Evolutionary conservation across 2,113 vertebrate species (phyloP).

Genomic region (Neomonachus schauinslandi): DNA sequence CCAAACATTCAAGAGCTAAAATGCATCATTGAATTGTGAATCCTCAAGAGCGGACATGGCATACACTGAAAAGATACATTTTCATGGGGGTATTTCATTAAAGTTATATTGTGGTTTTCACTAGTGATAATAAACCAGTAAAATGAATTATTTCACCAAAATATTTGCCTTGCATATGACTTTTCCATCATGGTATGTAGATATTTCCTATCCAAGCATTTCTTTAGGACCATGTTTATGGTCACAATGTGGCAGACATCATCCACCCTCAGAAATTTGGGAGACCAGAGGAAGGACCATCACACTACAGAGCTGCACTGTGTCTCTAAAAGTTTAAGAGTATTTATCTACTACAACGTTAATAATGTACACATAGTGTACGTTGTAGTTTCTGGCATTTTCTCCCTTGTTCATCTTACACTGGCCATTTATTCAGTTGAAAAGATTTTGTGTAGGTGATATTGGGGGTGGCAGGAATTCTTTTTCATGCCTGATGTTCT

Average conservation of each 20-base stretch:
- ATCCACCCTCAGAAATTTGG: background rate
- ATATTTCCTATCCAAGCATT: background rate
- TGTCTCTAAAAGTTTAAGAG: background rate
- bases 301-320: background rate
- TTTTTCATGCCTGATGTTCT: background rate
- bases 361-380: background rate
- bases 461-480: background rate
- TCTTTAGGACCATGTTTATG: background rate
- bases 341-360: background rate
- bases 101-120: background rate
- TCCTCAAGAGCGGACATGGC: background rate
- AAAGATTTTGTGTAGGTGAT: background rate
- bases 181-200: background rate
- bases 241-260: background rate
- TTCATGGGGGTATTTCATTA: background rate
- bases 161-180: background rate
- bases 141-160: constrained; percentile 6
- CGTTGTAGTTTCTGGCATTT: background rate
- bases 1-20: background rate
- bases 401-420: background rate
- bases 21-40: background rate
- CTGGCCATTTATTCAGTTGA: background rate
- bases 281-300: background rate
- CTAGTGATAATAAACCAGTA: background rate
- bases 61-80: background rate